phyloP scores from a whole-genome alignment of 2,113 vertebrate genomes.

The Enhydra lutris region DNA sequence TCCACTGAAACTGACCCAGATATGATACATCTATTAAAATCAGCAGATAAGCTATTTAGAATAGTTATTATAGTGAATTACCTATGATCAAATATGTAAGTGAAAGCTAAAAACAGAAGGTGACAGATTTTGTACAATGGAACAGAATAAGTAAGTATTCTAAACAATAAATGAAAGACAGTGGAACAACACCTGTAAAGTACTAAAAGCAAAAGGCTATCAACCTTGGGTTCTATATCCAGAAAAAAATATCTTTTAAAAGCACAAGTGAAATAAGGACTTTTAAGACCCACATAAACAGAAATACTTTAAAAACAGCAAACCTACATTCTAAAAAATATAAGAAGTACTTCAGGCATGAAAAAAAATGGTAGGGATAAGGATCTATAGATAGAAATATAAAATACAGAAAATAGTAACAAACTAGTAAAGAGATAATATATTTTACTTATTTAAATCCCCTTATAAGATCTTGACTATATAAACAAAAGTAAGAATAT shows the following conservation, averaged over 20 bases:
- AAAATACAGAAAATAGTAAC: not conserved
- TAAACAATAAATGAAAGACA: not conserved
- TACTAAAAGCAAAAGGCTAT: not conserved
- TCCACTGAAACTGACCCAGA: not conserved
- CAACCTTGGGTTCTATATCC: not conserved
- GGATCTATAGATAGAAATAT: not conserved
- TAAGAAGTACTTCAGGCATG: not conserved
- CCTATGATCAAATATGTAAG: not conserved
- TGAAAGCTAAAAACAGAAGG: not conserved
- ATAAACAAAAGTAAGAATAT: not conserved
- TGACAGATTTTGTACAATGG: not conserved
- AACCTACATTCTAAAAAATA: not conserved
- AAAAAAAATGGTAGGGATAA: not conserved
- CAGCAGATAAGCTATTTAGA: not conserved
- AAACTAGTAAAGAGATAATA: not conserved
- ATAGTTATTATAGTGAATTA: not conserved
- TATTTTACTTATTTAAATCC: not conserved
- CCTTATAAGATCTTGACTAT: not conserved
- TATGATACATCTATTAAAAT: not conserved
- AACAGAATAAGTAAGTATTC: not conserved
- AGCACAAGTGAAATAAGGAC: not conserved
- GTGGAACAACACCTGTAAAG: not conserved
- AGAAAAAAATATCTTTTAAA: not conserved
- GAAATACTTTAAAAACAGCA: not conserved
- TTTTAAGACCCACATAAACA: not conserved